A percentile compares a stretch with the other conserved stretches of the same genome.
Evolutionary conservation across 2,888 invertebrate genomes (phyloP).

Genomic region (Drosophila kambysellisi): DNA sequence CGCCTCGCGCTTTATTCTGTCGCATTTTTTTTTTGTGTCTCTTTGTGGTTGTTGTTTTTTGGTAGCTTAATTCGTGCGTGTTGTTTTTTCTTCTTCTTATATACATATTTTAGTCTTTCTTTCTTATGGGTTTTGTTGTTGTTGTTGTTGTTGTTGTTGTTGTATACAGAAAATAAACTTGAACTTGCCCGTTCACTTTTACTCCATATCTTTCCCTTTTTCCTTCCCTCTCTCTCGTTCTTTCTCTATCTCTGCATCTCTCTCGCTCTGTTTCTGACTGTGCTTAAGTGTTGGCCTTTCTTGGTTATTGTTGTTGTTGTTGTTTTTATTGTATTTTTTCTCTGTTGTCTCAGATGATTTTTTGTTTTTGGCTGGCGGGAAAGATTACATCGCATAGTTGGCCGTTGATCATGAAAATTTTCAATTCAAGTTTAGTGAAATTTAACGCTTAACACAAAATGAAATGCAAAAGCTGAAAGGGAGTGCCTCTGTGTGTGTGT

Average conservation of each 20-base stretch:
- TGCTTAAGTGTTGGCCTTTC: conserved; percentile 3
- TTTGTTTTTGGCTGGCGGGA: conserved; percentile 11
- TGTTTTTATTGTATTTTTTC: conserved; percentile 8
- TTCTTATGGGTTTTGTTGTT: conserved; percentile 10
- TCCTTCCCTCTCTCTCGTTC: neutral
- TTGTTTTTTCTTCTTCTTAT: conserved; percentile 28
- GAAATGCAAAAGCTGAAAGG: conserved; percentile 2
- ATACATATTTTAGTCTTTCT: conserved; percentile 47
- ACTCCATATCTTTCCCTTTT: conserved; percentile 62
- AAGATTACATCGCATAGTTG: conserved; percentile 63
- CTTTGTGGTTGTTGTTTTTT: conserved; percentile 29
- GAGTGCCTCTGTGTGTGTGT: neutral
- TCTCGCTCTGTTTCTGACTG: conserved; percentile 1
- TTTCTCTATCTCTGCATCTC: neutral
- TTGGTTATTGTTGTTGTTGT: conserved; percentile 14
- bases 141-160: conserved; percentile 28
- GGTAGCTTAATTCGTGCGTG: conserved; percentile 57
- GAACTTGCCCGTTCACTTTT: conserved; percentile 80
- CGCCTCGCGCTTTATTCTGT: conserved; percentile 54
- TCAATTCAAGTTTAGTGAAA: conserved; percentile 79
- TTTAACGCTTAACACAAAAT: conserved; percentile 53
- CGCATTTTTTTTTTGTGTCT: conserved; percentile 55
- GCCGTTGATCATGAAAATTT: conserved; percentile 78
- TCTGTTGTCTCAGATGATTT: conserved; percentile 45
- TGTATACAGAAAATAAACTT: conserved; percentile 75